A percentile compares a stretch with the other conserved stretches of the same genome.
Evolutionary conservation across 2,113 vertebrate genomes (phyloP).

Genomic region (Nyctereutes procyonoides): DNA sequence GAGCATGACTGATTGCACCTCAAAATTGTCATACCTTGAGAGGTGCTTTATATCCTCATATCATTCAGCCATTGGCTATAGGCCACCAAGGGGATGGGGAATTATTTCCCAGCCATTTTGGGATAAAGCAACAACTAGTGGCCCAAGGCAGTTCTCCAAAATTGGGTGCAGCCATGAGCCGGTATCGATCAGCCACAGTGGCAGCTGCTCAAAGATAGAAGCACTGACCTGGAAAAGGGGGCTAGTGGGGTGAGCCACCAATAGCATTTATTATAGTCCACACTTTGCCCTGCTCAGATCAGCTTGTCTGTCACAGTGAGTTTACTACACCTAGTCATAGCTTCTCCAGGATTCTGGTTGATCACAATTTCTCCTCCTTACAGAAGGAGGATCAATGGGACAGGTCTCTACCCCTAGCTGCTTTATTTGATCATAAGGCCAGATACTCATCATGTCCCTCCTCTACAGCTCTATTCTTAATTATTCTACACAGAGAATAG

Average conservation of each 20-base stretch:
- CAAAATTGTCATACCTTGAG: background rate
- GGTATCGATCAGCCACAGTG: background rate
- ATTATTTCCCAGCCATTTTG: background rate
- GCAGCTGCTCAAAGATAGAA: background rate
- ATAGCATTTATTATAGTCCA: background rate
- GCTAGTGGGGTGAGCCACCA: background rate
- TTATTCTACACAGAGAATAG: too few species aligned
- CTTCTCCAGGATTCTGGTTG: background rate
- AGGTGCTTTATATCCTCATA: background rate
- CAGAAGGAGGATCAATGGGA: background rate
- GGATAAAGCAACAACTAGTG: background rate
- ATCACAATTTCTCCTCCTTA: background rate
- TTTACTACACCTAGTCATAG: background rate
- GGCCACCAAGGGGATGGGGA: background rate
- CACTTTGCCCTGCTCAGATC: background rate
- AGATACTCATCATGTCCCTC: background rate
- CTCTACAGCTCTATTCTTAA: background rate
- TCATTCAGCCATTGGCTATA: background rate
- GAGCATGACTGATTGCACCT: background rate
- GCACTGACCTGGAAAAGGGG: background rate
- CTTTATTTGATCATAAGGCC: background rate
- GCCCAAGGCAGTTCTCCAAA: background rate
- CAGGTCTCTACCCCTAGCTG: background rate
- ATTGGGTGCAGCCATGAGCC: background rate
- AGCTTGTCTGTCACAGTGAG: background rate